phyloP scores from a whole-genome alignment of 2,888 invertebrate genomes.

The Drosophila aldrichi region DNA sequence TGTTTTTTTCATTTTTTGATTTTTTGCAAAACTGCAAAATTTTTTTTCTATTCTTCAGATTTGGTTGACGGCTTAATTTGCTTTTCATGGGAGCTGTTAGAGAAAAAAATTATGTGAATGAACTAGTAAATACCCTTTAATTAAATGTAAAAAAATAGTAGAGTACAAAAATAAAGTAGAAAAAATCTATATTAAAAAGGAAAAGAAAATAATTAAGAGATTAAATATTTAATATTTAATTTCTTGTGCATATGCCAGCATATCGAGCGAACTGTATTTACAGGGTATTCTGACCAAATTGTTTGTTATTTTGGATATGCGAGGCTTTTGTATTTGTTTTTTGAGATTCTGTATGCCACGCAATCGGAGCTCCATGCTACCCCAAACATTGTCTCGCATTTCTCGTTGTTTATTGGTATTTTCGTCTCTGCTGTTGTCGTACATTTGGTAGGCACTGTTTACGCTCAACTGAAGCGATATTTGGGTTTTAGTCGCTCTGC shows the following conservation, averaged over 20 bases:
- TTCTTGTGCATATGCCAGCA: not conserved
- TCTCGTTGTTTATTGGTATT: conserved; percentile 35
- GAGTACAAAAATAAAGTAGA: not conserved
- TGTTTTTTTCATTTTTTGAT: conserved; percentile 8
- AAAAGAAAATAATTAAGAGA: not conserved
- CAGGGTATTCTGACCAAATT: conserved; percentile 20
- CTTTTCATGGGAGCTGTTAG: conserved; percentile 61
- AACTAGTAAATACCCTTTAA: conserved; percentile 14
- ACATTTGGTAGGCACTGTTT: conserved; percentile 70
- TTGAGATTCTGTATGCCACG: conserved; percentile 41
- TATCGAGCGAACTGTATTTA: not conserved
- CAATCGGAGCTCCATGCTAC: conserved; percentile 24
- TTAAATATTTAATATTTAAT: not conserved
- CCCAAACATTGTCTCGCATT: conserved; percentile 19
- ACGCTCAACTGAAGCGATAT: conserved; percentile 80
- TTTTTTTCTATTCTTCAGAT: conserved; percentile 43
- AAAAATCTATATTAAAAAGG: too few species aligned
- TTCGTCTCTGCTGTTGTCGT: conserved; percentile 31
- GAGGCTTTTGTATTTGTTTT: conserved; percentile 72
- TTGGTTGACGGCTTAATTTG: conserved; percentile 74
- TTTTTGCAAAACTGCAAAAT: conserved; percentile 19
- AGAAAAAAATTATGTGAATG: not conserved
- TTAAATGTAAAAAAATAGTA: not conserved
- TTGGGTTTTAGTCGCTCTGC: conserved; percentile 62
- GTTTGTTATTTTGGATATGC: conserved; percentile 51